Evolutionary conservation across 2,888 invertebrate species (phyloP), one percentile per base, ranked within the genome.

Genomic region (Apamea epomidion): DNA sequence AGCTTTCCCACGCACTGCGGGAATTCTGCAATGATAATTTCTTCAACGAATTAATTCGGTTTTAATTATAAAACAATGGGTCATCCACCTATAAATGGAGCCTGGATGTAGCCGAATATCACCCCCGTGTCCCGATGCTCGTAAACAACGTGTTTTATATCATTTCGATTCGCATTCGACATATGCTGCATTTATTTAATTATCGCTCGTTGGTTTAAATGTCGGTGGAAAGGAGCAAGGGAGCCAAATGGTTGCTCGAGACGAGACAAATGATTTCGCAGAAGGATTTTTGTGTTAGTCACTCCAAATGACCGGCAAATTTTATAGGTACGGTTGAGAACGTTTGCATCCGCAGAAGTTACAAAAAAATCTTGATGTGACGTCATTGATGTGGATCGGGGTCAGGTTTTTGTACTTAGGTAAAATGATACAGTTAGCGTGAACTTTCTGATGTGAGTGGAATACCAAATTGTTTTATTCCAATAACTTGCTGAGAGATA

Each of bases 91-190:
- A 76, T 78, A 84, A 88, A 83, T 82, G 77, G 64, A 70, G 67
- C 68, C 74, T 83, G 74, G 67, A 82, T 74, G 76, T 68, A 62
- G 76, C 69, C 79, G 45, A 84, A 80, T 81, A 85, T 81, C 78
- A 75, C 77, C 72, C 72, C 76, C 60, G 71, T 70, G 60, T 85
- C 84, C 69, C 72, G 29, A 51, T 83, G 89, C 82, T 92, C 92
- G 90, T 94, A 93, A 94, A 94, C 90, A 92, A 84, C 87, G 76
- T 83, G 89, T 91, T 93, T 94, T 93, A 94, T 93, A 91, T 88
- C 85, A 87, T 80, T 80, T 84, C 87, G 88, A 88, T 80, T 87
- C 86, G 89, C 86, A 90, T 92, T 92, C 92, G 91, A 92, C 91
- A 90, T 84, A 86, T 89, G 85, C 89, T 80, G 88, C 85, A 91